Conservation (phyloP, 1,140 invertebrate genomes). For the Ceratina japonica region DNA sequence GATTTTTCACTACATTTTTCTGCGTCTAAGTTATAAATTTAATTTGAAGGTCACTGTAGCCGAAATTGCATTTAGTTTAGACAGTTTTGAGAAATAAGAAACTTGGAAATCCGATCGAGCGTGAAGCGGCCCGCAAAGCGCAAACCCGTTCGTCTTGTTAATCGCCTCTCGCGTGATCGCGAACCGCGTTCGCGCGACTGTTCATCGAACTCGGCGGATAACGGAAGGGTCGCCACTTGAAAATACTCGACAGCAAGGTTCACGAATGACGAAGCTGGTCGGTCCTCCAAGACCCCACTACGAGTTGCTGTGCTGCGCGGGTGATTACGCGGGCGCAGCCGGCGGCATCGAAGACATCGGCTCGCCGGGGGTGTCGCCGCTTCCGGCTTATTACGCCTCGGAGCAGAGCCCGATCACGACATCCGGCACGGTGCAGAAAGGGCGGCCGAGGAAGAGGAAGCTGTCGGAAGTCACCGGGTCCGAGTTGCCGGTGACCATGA, state of each 20-base stretch:
- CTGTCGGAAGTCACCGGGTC: slow-evolving; percentile 80
- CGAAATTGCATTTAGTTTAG: too few relatives aligned
- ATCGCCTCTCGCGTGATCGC: slow-evolving; percentile 44
- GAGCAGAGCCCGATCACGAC: slow-evolving; percentile 77
- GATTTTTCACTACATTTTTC: too few relatives aligned
- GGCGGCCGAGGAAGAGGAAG: slow-evolving; percentile 91
- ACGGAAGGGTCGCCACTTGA: slow-evolving; percentile 59
- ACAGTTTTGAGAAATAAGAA: too few relatives aligned
- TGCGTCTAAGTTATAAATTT: too few relatives aligned
- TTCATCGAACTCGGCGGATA: slow-evolving; percentile 62
- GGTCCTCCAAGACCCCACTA: slow-evolving; percentile 82
- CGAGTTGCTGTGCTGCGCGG: slow-evolving; percentile 82
- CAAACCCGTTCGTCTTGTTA: slow-evolving; percentile 21
- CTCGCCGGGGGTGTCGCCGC: slow-evolving; percentile 80
- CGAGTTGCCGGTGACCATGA: slow-evolving; percentile 84
- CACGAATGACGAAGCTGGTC: slow-evolving; percentile 66
- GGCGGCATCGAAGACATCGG: slow-evolving; percentile 81
- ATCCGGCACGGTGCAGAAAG: slow-evolving; percentile 85
- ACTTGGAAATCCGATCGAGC: slow-evolving; percentile 27
- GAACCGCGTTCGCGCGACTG: slow-evolving; percentile 42
- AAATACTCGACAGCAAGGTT: slow-evolving; percentile 68
- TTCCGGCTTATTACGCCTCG: slow-evolving; percentile 81
- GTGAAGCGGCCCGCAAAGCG: slow-evolving; percentile 8
- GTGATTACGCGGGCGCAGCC: slow-evolving; percentile 81
- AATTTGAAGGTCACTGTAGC: too few relatives aligned